phyloP scores from a whole-genome alignment of 2,797 vertebrate species.

The Ctenosaura bakeri region DNA sequence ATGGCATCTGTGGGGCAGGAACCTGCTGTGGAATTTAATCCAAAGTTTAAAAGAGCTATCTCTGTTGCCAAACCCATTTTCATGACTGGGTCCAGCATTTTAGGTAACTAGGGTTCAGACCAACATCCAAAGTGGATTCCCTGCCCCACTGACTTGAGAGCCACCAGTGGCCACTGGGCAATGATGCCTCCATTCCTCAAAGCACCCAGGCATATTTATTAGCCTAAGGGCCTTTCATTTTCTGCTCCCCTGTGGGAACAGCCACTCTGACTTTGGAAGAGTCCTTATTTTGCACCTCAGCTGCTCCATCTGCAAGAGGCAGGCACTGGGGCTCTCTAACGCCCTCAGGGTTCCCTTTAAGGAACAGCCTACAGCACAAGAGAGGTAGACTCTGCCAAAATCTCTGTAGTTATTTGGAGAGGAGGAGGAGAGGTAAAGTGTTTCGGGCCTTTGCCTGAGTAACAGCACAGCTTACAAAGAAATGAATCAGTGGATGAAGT shows the following conservation, averaged over 20 bases:
- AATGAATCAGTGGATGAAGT: not conserved
- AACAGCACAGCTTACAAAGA: not conserved
- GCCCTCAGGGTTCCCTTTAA: not conserved
- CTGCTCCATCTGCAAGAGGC: not conserved
- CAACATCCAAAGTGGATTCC: no score
- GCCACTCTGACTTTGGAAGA: not conserved
- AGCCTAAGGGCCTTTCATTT: not conserved
- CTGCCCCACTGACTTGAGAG: no score
- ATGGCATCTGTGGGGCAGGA: no score
- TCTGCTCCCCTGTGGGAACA: not conserved
- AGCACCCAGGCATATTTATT: not conserved
- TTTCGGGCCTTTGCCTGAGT: not conserved
- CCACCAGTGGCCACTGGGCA: no score
- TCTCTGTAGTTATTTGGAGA: not conserved
- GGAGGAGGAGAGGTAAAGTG: no score
- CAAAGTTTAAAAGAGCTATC: no score
- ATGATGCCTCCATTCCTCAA: not conserved
- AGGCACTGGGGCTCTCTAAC: not conserved
- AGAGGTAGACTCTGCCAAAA: not conserved
- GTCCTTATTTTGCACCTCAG: not conserved
- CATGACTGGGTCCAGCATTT: no score
- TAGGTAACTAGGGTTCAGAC: no score
- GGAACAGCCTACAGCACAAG: not conserved
- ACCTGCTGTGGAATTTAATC: no score
- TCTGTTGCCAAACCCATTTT: no score